Evolutionary conservation across 2,888 invertebrate species (phyloP).

Genomic region (Caenorhabditis angaria): DNA sequence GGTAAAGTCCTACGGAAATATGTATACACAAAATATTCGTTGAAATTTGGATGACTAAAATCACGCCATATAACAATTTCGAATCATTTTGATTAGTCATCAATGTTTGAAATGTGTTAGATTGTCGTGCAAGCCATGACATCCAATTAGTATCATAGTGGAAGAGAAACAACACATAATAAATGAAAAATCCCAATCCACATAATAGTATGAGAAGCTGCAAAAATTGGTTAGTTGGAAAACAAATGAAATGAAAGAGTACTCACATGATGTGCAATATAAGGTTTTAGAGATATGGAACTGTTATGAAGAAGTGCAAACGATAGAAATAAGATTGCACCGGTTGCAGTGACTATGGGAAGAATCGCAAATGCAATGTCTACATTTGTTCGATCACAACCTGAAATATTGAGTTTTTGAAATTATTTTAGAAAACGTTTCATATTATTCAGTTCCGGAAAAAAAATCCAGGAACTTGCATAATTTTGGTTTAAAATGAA

Average conservation of each 20-base stretch:
- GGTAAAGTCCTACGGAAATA: slow-evolving; percentile 21
- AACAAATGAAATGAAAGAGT: not conserved
- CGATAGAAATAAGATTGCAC: slow-evolving; percentile 29
- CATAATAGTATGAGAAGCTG: not conserved
- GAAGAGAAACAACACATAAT: slow-evolving; percentile 7
- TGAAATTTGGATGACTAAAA: slow-evolving; percentile 15
- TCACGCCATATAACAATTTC: slow-evolving; percentile 23
- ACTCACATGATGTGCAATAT: slow-evolving; percentile 41
- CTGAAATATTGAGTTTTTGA: slow-evolving; percentile 18
- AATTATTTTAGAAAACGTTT: slow-evolving; percentile 1
- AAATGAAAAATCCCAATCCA: not conserved
- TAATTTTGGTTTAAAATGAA: too few relatives aligned
- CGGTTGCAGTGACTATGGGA: slow-evolving; percentile 29
- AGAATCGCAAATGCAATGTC: slow-evolving; percentile 25
- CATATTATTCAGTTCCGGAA: too few relatives aligned
- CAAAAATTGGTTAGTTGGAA: slow-evolving; percentile 6
- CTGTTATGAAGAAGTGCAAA: slow-evolving; percentile 42
- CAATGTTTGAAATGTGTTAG: slow-evolving; percentile 2
- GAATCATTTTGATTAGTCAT: not conserved
- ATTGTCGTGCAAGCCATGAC: not conserved
- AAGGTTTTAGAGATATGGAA: slow-evolving; percentile 38
- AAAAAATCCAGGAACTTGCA: too few relatives aligned
- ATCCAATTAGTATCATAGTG: not conserved
- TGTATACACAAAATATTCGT: slow-evolving; percentile 38
- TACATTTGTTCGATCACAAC: slow-evolving; percentile 30